Evolutionary conservation across 1,140 invertebrate species (phyloP).

Genomic region (Sarcophaga peregrina): DNA sequence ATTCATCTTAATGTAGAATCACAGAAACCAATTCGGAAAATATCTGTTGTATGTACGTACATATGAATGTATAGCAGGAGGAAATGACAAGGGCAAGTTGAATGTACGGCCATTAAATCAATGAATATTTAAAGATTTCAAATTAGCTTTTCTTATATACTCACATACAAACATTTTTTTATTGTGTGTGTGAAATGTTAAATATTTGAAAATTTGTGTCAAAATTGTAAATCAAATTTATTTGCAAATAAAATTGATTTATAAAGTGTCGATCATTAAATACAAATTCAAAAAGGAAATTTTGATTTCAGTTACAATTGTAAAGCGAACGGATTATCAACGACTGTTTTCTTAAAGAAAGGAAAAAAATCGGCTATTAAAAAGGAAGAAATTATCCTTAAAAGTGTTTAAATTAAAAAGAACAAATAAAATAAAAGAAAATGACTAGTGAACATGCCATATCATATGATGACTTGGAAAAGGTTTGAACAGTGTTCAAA

Average conservation of each 20-base stretch:
- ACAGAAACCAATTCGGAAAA: not conserved
- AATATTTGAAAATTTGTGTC: conserved; percentile 15
- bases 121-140: not conserved
- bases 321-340: not conserved
- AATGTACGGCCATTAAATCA: not conserved
- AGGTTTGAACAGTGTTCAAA: conserved; percentile 46
- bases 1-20: conserved; percentile 7
- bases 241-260: not conserved
- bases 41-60: too few species aligned
- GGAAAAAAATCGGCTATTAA: not conserved
- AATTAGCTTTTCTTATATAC: too few species aligned
- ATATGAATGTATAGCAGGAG: not conserved
- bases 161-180: not conserved
- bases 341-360: not conserved
- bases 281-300: not conserved
- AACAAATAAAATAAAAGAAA: not conserved
- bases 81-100: not conserved
- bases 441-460: conserved; percentile 54
- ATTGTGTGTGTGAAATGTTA: not conserved
- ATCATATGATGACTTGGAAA: conserved; percentile 59
- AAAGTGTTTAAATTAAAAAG: not conserved
- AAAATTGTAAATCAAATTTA: conserved; percentile 8
- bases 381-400: not conserved
- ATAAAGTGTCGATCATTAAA: conserved; percentile 20
- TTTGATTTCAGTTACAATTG: not conserved